Percentiles rank a stretch among this genome's conserved stretches.
These are phyloP conservation scores for Streptopelia turtur DNA, from an alignment of 2,797 vertebrate species.

Conservation along the genomic window DNA sequence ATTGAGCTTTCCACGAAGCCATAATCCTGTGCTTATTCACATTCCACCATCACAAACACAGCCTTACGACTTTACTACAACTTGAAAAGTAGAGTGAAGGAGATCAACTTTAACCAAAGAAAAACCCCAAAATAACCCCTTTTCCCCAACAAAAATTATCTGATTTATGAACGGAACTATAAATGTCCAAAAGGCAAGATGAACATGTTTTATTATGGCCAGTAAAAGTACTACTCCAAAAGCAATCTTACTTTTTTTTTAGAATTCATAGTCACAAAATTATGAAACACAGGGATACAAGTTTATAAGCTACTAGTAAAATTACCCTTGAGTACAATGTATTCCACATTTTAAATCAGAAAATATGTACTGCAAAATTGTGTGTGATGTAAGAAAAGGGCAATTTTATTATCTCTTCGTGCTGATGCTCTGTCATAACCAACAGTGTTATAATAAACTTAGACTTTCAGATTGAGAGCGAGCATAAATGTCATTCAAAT, in stretches of 20 bases:
- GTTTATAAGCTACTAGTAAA: not conserved
- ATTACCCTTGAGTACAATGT: not conserved
- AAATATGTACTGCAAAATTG: not conserved
- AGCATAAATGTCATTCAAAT: not conserved
- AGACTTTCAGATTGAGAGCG: not conserved
- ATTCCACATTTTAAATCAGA: not conserved
- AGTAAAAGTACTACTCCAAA: not conserved
- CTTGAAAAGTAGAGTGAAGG: not conserved
- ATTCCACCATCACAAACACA: not conserved
- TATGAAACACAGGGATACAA: not conserved
- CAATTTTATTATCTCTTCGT: not conserved
- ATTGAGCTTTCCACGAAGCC: not conserved
- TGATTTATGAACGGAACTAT: not conserved
- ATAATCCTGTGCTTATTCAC: not conserved
- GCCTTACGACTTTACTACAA: not conserved
- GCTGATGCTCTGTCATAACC: not conserved
- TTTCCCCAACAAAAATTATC: not conserved
- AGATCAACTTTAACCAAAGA: not conserved
- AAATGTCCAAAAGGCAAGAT: not conserved
- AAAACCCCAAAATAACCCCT: not conserved
- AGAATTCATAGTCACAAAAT: not conserved
- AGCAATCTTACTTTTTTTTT: not conserved
- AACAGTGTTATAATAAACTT: not conserved
- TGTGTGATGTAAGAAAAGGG: not conserved
- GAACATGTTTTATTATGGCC: not conserved